Conservation (phyloP, 37 sponge, comb jelly and placozoan species). For the Beroe ovata region DNA sequence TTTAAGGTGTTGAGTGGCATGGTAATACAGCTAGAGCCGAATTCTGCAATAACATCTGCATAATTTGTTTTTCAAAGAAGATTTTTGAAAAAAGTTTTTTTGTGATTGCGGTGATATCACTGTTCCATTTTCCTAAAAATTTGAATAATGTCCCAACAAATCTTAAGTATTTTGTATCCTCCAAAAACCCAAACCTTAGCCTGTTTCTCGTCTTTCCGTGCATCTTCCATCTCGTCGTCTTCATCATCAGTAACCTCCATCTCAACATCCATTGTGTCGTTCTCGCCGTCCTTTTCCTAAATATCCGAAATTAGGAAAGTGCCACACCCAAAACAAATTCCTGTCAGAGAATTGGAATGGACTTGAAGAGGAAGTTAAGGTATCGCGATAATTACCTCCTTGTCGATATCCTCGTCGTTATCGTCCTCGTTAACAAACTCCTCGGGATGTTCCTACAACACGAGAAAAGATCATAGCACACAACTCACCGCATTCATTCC, state of each 20-base stretch:
- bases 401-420: conserved; percentile 72
- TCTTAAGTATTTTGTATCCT: too few relatives aligned
- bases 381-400: too few relatives aligned
- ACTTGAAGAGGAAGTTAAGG: too few relatives aligned
- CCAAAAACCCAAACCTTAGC: conserved; percentile 3
- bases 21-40: too few relatives aligned
- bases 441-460: background rate
- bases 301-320: too few relatives aligned
- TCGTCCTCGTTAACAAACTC: conserved; percentile 61
- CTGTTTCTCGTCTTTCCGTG: background rate
- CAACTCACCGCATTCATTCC: too few relatives aligned
- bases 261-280: conserved; percentile 72
- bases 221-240: conserved; percentile 63
- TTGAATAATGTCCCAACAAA: background rate
- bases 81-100: background rate
- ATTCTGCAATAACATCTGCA: background rate
- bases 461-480: too few relatives aligned
- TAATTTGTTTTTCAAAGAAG: background rate
- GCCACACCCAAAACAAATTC: background rate
- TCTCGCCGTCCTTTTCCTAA: conserved; percentile 15
- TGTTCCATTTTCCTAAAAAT: background rate
- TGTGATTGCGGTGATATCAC: too few relatives aligned
- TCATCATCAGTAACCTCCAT: conserved; percentile 89
- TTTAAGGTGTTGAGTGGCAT: background rate
- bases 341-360: background rate